Evolutionary conservation across 2,797 vertebrate genomes (phyloP).

Genomic region (Sebastes hopkinsi): DNA sequence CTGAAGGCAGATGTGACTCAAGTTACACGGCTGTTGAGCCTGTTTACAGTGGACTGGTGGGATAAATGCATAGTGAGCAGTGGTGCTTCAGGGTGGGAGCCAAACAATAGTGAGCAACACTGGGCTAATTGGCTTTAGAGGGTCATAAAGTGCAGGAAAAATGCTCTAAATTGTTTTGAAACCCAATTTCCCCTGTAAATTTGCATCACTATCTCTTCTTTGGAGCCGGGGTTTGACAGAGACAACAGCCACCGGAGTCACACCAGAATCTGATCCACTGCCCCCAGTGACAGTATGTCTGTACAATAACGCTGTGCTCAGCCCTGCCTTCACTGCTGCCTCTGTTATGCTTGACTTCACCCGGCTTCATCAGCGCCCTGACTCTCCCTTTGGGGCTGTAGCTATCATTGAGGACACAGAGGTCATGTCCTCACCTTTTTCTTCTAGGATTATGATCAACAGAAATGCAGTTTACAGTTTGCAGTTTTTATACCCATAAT

Average conservation of each 20-base stretch:
- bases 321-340: slow-evolving; percentile 12
- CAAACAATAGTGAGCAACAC: background rate
- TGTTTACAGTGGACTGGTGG: slow-evolving; percentile 22
- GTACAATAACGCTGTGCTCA: background rate
- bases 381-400: background rate
- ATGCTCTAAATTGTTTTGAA: background rate
- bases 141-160: background rate
- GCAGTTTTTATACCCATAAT: background rate
- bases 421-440: background rate
- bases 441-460: background rate
- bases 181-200: background rate
- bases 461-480: background rate
- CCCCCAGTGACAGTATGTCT: background rate
- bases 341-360: slow-evolving; percentile 34
- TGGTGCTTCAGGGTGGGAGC: background rate
- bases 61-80: background rate
- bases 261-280: slow-evolving; percentile 14
- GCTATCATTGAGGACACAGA: background rate
- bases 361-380: background rate
- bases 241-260: background rate
- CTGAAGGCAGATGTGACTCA: slow-evolving; percentile 40
- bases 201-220: background rate
- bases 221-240: background rate
- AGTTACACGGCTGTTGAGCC: slow-evolving; percentile 51
- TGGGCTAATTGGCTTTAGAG: background rate